Conservation (phyloP, 2,888 invertebrate genomes). For the Anthrax anthrax region DNA sequence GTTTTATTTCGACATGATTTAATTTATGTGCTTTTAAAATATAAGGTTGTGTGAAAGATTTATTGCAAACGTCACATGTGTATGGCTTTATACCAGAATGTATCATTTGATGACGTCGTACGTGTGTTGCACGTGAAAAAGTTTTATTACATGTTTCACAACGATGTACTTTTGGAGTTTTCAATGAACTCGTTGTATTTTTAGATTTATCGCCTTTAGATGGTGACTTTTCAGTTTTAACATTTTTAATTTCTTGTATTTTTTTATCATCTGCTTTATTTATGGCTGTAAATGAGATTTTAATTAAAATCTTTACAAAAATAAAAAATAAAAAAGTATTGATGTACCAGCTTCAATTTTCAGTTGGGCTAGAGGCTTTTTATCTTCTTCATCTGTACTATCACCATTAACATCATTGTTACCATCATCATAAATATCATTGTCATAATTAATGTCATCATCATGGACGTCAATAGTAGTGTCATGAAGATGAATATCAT, state of each 20-base stretch:
- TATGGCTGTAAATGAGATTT: too few species aligned
- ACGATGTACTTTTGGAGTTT: neutral
- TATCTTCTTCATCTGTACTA: conserved; percentile 23
- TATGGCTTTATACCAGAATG: conserved; percentile 33
- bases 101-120: conserved; percentile 31
- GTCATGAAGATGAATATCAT: too few species aligned
- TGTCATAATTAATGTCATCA: neutral
- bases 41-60: conserved; percentile 28
- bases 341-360: too few species aligned
- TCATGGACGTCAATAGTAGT: too few species aligned
- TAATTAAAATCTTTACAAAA: too few species aligned
- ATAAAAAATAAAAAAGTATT: too few species aligned
- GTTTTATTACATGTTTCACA: conserved; percentile 31
- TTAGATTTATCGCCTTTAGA: neutral
- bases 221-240: neutral
- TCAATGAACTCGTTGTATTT: neutral
- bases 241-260: neutral
- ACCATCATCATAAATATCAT: conserved; percentile 9
- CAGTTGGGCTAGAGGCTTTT: conserved; percentile 14
- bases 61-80: conserved; percentile 32
- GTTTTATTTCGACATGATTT: conserved; percentile 24
- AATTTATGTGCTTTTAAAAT: conserved; percentile 29
- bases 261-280: too few species aligned
- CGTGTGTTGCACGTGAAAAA: conserved; percentile 29
- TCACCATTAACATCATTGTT: conserved; percentile 20